Evolutionary conservation across 1,140 invertebrate species (phyloP), one percentile per base, ranked within the genome.

Genomic region (Solen grandis): DNA sequence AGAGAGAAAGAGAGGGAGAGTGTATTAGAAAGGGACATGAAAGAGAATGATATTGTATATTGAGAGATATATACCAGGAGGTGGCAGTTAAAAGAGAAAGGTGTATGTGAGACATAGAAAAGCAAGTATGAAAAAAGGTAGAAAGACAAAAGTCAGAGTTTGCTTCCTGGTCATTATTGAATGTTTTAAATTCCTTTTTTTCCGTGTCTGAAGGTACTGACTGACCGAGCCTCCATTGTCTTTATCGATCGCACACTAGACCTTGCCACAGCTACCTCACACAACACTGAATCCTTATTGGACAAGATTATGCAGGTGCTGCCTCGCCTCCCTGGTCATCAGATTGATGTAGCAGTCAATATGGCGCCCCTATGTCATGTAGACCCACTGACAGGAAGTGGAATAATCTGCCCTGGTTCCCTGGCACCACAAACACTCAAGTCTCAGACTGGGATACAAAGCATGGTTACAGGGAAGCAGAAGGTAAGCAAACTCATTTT

Each of bases 181-280:
- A n/a, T n/a, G n/a, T n/a, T n/a, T n/a, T n/a, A n/a, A n/a, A n/a
- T n/a, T 46, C 41, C 19, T 46, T 10, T 10, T 46, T 46, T 46
- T 81, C 57, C 69, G 85, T 80, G 59, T 83, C 88, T 88, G 46
- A 89, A 94, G 94, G 92, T 88, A 57, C 93, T 93, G 55, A 81
- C 90, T 8, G 93, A 92, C 62, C 94, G 93, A 81, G 92, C 94
- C 31, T 95, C 95, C 5, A 81, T 96, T 10, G 93, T 96, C 66
- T 92, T 95, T 52, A 88, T 96, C 29, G 95, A 96, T 78, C 92
- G 95, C 50, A 94, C 94, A 1, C 86, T 96, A 27, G 95, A 96
- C 88, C 86, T 95, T 22, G 94, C 94, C 82, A 93, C 93, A 68
- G 93, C 94, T 22, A 75, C 94, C 93, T 57, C 94, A 85, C 93